Percentiles rank a stretch among this genome's conserved stretches.
phyloP scores from a whole-genome alignment of 2,113 vertebrate genomes.

The Aepyceros melampus region DNA sequence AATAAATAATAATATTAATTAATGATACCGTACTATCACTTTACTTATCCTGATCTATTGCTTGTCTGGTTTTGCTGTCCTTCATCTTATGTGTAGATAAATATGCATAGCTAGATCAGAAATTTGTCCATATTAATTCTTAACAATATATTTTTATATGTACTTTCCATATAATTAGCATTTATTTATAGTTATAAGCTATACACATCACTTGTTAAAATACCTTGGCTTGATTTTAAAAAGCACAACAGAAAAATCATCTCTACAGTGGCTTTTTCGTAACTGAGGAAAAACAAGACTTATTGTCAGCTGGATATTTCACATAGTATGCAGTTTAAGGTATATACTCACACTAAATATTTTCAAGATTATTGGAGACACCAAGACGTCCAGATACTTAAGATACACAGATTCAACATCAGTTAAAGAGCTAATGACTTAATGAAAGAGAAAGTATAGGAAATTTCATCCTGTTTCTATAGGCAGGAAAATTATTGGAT shows the following conservation, averaged over 20 bases:
- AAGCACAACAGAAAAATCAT: neutral
- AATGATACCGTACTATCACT: neutral
- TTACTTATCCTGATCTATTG: neutral
- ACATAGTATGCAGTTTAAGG: neutral
- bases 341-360: neutral
- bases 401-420: neutral
- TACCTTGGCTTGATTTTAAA: neutral
- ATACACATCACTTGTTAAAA: neutral
- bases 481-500: neutral
- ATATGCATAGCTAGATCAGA: neutral
- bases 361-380: neutral
- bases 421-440: slow-evolving; percentile 32
- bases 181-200: neutral
- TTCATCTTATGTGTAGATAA: neutral
- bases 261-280: neutral
- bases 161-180: neutral
- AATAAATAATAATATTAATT: neutral
- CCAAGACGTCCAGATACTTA: neutral
- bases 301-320: neutral
- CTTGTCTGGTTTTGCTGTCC: neutral
- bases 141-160: neutral
- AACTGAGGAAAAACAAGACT: neutral
- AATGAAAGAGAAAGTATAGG: neutral
- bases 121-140: neutral
- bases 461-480: neutral